A percentile compares a stretch with the other conserved stretches of the same genome.
phyloP scores from a whole-genome alignment of 2,888 invertebrate species.

The Sycophila texana region DNA sequence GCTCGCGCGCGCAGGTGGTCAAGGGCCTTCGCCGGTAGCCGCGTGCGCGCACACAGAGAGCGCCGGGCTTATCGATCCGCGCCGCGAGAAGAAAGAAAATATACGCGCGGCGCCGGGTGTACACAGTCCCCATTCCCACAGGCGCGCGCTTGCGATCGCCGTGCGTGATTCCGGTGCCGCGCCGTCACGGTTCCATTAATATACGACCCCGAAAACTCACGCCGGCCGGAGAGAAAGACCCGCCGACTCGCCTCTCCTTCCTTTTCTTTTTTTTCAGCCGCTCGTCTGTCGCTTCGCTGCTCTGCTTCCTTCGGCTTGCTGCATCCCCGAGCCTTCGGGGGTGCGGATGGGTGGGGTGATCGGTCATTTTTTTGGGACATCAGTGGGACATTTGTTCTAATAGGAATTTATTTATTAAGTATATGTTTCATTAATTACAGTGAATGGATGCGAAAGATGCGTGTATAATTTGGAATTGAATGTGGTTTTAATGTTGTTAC shows the following conservation, averaged over 20 bases:
- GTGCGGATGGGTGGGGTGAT: no score
- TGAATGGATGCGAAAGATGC: no score
- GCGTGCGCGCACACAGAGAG: background rate
- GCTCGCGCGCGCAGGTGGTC: background rate
- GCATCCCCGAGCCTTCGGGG: no score
- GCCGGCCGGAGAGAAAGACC: conserved; percentile 20
- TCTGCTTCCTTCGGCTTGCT: no score
- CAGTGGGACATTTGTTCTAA: no score
- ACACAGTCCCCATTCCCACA: conserved; percentile 43
- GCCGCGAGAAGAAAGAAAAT: conserved; percentile 7
- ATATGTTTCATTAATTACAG: no score
- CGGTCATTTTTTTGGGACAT: no score
- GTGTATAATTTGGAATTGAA: no score
- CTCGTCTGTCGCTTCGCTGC: no score
- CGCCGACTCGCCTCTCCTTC: conserved; percentile 9
- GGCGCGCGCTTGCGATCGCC: conserved; percentile 60
- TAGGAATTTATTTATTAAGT: no score
- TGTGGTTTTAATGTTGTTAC: no score
- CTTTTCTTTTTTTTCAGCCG: background rate
- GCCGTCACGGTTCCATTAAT: conserved; percentile 73
- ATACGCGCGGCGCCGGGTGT: no score
- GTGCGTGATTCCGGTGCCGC: conserved; percentile 71
- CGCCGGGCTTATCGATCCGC: conserved; percentile 18
- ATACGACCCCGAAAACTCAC: conserved; percentile 61
- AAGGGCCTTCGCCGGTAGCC: background rate